Conservation (phyloP, 2,113 vertebrate genomes). For the Coturnix japonica region DNA sequence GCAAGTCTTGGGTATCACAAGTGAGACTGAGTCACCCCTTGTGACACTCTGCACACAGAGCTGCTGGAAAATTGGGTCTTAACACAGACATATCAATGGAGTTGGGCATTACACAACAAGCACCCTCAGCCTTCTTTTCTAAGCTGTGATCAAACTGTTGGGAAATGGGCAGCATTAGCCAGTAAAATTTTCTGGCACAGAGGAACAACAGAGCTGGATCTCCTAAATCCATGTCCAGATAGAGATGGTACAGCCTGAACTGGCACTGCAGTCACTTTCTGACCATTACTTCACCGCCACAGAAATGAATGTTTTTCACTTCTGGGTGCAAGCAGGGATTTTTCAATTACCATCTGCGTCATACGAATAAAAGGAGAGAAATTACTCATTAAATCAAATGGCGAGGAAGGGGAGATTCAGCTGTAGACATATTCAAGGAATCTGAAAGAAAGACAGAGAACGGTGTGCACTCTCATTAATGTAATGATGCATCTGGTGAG, state of each 20-base stretch:
- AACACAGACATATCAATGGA: neutral
- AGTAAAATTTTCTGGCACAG: neutral
- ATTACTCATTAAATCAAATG: conserved; percentile 32
- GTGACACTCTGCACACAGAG: neutral
- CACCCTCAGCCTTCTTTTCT: neutral
- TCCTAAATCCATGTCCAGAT: neutral
- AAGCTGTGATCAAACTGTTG: neutral
- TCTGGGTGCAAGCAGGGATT: neutral
- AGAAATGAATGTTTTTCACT: neutral
- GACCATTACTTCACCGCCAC: neutral
- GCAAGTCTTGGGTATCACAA: neutral
- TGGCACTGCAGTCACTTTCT: neutral
- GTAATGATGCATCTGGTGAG: conserved; percentile 24
- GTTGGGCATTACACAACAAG: neutral
- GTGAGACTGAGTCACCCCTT: neutral
- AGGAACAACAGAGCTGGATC: neutral
- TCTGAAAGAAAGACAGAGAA: neutral
- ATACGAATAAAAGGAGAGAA: conserved; percentile 32
- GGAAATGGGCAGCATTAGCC: neutral
- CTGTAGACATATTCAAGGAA: neutral
- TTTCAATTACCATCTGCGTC: conserved; percentile 24
- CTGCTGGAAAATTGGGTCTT: neutral
- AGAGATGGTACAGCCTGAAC: neutral
- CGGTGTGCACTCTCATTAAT: conserved; percentile 16
- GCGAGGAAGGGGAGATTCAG: neutral